Evolutionary conservation across 2,113 vertebrate species (phyloP), one percentile per base, ranked within the genome.

Genomic region (Brachyhypopomus gauderio): DNA sequence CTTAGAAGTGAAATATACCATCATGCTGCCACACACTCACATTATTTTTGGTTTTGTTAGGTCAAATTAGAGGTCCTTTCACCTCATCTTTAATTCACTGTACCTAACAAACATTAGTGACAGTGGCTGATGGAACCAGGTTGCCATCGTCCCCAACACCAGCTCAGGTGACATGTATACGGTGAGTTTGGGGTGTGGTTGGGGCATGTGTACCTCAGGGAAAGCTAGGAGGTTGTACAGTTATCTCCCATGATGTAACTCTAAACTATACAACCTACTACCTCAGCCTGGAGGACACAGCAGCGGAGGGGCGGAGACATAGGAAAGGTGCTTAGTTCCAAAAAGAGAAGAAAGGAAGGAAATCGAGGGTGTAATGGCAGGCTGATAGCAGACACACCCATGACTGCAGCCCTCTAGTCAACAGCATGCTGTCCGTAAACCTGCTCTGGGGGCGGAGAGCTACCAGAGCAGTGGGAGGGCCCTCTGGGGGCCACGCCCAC

Each of bases 191-290:
- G 77, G 56, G 41, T 67, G 69, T 72, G 79, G 80, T 41, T 79
- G 72, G 59, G 52, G 81, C 84, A 73, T 84, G 91, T 90, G 88
- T 92, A 95, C 92, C 96, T 94, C 96, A 97, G 93, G 96, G 94
- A 96, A 96, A 97, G 96, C 95, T 96, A 97, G 96, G 94, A 97
- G 95, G 96, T 93, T 96, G 96, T 97, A 97, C 94, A 97, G 96
- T 96, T 94, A 96, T 96, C 96, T 96, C 95, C 95, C 92, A 90
- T 94, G 93, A 93, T 96, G 93, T 95, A 94, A 95, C 93, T 94
- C 94, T 96, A 94, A 96, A 97, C 96, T 96, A 96, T 96, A 97
- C 96, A 97, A 97, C 96, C 96, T 96, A 97, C 96, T 97, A 97
- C 96, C 96, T 97, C 96, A 97, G 88, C 95, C 94, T 95, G 95